These are phyloP conservation scores for Pteria penguin DNA, from an alignment of 2,888 invertebrate species.

Conservation along the genomic window DNA sequence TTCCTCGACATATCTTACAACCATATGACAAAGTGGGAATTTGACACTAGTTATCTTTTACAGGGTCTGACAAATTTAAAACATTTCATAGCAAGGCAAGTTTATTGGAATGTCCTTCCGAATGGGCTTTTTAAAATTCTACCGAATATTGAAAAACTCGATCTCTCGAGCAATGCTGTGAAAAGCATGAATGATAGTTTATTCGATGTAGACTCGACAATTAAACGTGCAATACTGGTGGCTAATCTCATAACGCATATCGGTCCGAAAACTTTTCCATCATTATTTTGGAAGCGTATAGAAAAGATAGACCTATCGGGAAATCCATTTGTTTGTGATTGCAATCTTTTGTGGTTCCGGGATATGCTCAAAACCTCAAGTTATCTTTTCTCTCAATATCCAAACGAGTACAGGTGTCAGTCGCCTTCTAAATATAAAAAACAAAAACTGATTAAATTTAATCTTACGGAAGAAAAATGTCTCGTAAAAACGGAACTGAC, in stretches of 20 bases:
- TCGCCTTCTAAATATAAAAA: conserved; percentile 1
- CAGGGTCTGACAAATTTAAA: neutral
- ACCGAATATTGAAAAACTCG: neutral
- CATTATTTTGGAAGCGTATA: neutral
- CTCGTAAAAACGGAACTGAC: neutral
- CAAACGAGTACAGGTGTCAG: neutral
- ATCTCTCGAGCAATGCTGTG: neutral
- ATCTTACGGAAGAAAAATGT: neutral
- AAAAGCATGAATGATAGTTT: neutral
- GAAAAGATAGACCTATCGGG: conserved; percentile 82
- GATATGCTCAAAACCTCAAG: conserved; percentile 31
- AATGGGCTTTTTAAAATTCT: neutral
- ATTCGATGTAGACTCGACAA: neutral
- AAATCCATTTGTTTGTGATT: conserved; percentile 85
- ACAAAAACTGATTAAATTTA: neutral
- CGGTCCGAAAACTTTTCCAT: conserved; percentile 25
- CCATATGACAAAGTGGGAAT: neutral
- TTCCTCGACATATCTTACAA: neutral
- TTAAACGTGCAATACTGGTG: neutral
- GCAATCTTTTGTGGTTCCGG: conserved; percentile 77
- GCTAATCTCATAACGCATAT: conserved; percentile 7
- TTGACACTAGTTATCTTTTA: neutral
- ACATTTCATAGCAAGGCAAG: too few species aligned
- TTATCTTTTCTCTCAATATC: neutral
- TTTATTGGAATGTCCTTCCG: neutral